These are phyloP conservation scores for Microplitis deprimator DNA, from an alignment of 2,888 invertebrate species.

Conservation along the genomic window DNA sequence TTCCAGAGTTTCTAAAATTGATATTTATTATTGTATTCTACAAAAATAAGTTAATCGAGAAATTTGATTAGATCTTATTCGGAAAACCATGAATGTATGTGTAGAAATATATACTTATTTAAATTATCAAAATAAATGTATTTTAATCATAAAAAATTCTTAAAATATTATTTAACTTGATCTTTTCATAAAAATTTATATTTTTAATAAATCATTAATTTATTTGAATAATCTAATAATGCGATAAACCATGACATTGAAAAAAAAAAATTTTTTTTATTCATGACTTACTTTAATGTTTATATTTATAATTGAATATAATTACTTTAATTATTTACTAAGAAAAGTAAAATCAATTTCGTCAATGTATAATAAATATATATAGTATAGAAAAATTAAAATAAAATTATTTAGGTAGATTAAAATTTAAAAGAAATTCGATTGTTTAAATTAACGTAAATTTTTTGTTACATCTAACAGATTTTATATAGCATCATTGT, in stretches of 20 bases:
- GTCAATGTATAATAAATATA: too few relatives aligned
- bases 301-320: not conserved
- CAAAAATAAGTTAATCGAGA: not conserved
- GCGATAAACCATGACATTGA: conserved; percentile 5
- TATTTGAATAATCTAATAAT: not conserved
- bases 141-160: not conserved
- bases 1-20: not conserved
- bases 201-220: not conserved
- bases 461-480: too few relatives aligned
- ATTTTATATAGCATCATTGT: too few relatives aligned
- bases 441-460: too few relatives aligned
- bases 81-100: too few relatives aligned
- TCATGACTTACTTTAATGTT: not conserved
- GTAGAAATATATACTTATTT: not conserved
- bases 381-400: too few relatives aligned
- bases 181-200: not conserved
- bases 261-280: not conserved
- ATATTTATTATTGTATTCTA: not conserved
- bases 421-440: too few relatives aligned
- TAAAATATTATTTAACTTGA: not conserved
- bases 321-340: not conserved
- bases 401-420: too few relatives aligned
- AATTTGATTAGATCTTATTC: not conserved
- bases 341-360: too few relatives aligned
- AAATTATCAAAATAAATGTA: conserved; percentile 3